Conservation (phyloP, 2,888 invertebrate genomes). For the Invenusta paracnida region DNA sequence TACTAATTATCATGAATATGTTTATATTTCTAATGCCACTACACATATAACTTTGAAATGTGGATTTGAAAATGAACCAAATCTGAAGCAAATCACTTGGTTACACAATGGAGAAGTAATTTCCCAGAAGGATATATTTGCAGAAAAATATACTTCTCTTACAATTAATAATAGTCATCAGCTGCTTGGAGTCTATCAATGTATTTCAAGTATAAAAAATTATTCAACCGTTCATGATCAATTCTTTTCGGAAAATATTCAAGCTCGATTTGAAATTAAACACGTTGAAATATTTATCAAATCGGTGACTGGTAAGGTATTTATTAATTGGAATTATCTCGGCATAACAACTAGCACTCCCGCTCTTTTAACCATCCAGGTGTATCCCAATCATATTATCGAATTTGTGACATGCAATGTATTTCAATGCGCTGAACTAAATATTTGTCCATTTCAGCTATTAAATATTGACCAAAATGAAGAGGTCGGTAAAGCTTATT, state of each 20-base stretch:
- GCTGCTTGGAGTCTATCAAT: not conserved
- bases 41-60: not conserved
- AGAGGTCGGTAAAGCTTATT: not conserved
- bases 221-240: too few relatives aligned
- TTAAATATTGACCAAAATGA: not conserved
- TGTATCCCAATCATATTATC: not conserved
- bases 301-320: not conserved
- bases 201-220: not conserved
- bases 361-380: not conserved
- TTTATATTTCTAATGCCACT: not conserved
- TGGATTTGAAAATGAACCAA: not conserved
- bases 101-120: not conserved
- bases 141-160: not conserved
- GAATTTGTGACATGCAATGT: not conserved
- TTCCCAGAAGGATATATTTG: not conserved
- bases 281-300: not conserved
- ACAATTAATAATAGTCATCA: not conserved
- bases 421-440: not conserved
- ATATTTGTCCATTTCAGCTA: not conserved
- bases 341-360: not conserved
- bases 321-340: not conserved
- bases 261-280: slow-evolving; percentile 2
- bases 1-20: not conserved
- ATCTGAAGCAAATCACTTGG: not conserved
- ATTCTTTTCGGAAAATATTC: not conserved